Base-by-base conservation (phyloP, 2,797 vertebrate genomes). In the Intellagama lesueurii region DNA sequence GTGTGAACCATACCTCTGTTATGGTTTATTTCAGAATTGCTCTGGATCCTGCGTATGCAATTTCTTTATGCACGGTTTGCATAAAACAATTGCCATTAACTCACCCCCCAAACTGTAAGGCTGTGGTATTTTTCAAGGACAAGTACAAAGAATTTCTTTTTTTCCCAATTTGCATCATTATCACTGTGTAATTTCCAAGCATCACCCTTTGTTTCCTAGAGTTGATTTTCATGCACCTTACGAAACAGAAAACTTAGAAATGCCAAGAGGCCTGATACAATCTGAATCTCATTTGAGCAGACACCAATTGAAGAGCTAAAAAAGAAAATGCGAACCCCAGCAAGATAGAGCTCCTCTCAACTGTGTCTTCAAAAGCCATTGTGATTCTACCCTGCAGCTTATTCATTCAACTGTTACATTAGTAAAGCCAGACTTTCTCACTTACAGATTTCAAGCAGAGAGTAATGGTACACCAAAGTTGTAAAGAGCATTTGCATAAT, bases 401-500 rank as follows among this genome's bases (percentile, higher is more conserved):
- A 47, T 89, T 88, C 80, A 88, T 60, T 44, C 86, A 86, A 92
- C 88, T 93, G 47, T 73, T 93, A 88, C 70, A 91, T 90, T 40
- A 93, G 9, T 26, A 88, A 94, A 93, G 87, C 66, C 26, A 85
- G 83, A 88, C 49, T 92, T 85, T 85, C 89, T 94, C 91, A 90
- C 92, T 93, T 90, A 79, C 84, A 92, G 90, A 92, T 69, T 88
- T 91, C 80, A n/a, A 85, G 81, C 85, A 94, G 93, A 86, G 78
- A 92, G 35, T 89, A 87, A 40, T 5, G 44, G 77, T 47, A 89
- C 89, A 86, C 75, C 87, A 52, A 69, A 66, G 56, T 86, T 94
- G 91, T 90, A 92, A 94, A 84, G 68, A 92, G 94, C 90, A 81
- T 92, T 85, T 82, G 2, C 87, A 70, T 93, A 93, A 94, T 94